phyloP scores from a whole-genome alignment of 2,888 invertebrate species.

The Catocala nupta region DNA sequence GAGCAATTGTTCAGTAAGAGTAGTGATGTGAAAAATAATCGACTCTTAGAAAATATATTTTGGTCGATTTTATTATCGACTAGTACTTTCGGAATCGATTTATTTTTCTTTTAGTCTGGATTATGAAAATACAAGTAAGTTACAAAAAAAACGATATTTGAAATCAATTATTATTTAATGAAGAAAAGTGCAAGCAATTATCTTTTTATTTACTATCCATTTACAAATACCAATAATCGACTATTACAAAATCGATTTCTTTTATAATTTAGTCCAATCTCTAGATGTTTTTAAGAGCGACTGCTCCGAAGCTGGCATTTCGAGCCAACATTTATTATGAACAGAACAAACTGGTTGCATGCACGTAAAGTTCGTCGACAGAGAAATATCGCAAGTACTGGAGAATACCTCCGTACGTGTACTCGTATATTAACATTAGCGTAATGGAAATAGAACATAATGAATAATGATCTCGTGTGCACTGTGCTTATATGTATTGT shows the following conservation, averaged over 20 bases:
- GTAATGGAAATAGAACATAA: not conserved
- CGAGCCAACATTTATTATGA: slow-evolving; percentile 6
- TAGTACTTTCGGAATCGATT: no score
- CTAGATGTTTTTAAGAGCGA: not conserved
- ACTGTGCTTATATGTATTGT: not conserved
- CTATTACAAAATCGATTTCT: no score
- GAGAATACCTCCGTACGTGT: not conserved
- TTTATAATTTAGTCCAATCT: no score
- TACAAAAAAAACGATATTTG: no score
- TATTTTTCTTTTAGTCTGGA: no score
- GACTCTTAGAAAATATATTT: no score
- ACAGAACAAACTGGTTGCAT: slow-evolving; percentile 5
- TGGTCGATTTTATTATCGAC: no score
- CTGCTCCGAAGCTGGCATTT: slow-evolving; percentile 6
- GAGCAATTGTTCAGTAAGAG: not conserved
- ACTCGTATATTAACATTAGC: not conserved
- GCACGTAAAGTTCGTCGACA: slow-evolving; percentile 9
- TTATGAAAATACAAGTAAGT: no score
- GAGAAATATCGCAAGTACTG: slow-evolving; percentile 9
- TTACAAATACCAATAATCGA: no score
- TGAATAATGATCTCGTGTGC: slow-evolving; percentile 1
- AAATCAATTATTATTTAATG: no score
- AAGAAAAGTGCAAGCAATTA: no score
- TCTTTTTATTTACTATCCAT: no score
- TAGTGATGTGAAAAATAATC: not conserved